Percentiles rank a stretch among this genome's conserved stretches.
Evolutionary conservation across 2,797 vertebrate genomes (phyloP).

Genomic region (Pelobates cultripes): DNA sequence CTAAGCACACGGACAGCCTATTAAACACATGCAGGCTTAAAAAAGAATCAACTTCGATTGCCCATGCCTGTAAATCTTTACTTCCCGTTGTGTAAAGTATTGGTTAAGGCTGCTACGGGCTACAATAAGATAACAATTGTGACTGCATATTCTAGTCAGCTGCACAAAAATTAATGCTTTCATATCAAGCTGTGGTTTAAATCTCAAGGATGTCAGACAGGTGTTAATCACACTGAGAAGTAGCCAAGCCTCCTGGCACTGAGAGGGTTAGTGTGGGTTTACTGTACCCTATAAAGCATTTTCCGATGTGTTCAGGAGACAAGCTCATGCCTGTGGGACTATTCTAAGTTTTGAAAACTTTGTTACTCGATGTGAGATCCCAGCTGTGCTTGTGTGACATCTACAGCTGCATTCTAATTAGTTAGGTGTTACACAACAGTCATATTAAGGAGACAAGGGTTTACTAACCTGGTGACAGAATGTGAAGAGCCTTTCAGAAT

Average conservation of each 20-base stretch:
- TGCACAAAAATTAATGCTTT: slow-evolving; percentile 20
- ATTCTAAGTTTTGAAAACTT: no score
- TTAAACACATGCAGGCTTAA: neutral
- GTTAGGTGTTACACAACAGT: neutral
- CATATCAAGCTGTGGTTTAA: slow-evolving; percentile 26
- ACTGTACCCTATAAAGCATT: no score
- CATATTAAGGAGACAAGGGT: neutral
- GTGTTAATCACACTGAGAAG: neutral
- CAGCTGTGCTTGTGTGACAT: neutral
- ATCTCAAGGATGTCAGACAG: neutral
- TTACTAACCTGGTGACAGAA: neutral
- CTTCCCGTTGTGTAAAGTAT: slow-evolving; percentile 8
- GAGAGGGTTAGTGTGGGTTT: no score
- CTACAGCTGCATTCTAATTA: neutral
- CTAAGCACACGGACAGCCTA: slow-evolving; percentile 12
- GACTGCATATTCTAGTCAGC: neutral
- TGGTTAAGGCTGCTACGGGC: slow-evolving; percentile 14
- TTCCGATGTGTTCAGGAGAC: no score
- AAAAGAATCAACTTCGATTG: no score
- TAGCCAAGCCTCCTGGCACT: no score
- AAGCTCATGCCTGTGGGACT: no score
- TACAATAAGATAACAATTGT: slow-evolving; percentile 22
- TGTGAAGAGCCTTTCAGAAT: no score
- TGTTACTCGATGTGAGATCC: neutral
- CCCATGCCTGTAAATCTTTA: slow-evolving; percentile 13